Conservation (phyloP, 2,888 invertebrate species). For the Lasioglossum villosulum region DNA sequence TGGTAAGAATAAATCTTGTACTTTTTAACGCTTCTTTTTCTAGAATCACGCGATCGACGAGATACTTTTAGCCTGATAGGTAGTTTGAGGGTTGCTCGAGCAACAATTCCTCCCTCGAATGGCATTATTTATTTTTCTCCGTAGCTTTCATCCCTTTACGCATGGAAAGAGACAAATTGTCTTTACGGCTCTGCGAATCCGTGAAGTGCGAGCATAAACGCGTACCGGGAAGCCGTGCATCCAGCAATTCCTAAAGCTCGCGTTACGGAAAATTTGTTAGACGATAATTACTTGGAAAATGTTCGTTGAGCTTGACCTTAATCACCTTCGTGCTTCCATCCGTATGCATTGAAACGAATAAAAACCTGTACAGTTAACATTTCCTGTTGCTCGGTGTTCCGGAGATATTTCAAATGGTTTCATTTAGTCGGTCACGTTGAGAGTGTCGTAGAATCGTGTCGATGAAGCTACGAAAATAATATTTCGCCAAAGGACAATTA, state of each 20-base stretch:
- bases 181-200: neutral
- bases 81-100: neutral
- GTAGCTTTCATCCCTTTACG: neutral
- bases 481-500: too few species aligned
- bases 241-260: neutral
- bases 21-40: too few species aligned
- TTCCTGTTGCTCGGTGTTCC: conserved; percentile 4
- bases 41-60: neutral
- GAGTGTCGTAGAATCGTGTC: neutral
- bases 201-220: neutral
- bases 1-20: neutral
- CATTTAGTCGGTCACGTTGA: neutral
- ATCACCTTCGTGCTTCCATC: neutral
- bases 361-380: neutral
- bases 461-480: neutral
- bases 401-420: neutral
- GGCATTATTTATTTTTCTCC: neutral
- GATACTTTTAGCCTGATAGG: neutral
- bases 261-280: neutral
- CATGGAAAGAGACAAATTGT: neutral
- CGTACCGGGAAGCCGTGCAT: neutral
- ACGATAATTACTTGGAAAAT: neutral
- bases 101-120: neutral
- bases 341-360: neutral
- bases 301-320: neutral